phyloP scores from a whole-genome alignment of 2,113 vertebrate species.

The Lepidothrix coronata region DNA sequence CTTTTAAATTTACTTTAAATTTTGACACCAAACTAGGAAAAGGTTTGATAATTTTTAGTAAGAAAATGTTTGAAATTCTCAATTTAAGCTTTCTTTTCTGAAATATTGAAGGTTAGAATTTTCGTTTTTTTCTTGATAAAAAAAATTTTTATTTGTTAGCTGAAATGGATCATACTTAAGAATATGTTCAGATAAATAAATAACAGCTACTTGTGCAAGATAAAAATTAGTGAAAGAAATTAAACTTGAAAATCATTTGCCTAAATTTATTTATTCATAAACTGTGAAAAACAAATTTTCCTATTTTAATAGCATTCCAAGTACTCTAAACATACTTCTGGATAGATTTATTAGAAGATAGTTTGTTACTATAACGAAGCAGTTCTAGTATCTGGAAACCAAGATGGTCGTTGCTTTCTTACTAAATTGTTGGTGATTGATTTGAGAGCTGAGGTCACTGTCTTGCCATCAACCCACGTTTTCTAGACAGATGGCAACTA shows the following conservation, averaged over 20 bases:
- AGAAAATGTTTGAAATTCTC: neutral
- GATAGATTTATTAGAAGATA: neutral
- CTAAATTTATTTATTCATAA: neutral
- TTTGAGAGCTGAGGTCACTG: neutral
- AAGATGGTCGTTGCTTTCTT: neutral
- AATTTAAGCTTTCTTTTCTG: neutral
- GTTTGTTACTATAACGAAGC: neutral
- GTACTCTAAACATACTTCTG: neutral
- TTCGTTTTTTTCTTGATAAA: neutral
- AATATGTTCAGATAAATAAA: neutral
- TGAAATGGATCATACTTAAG: neutral
- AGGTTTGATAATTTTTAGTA: neutral
- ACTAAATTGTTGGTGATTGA: neutral
- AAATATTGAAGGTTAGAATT: neutral
- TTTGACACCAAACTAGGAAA: neutral
- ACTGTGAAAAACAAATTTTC: neutral
- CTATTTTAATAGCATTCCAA: neutral
- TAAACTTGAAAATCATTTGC: neutral
- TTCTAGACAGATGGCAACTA: constrained; percentile 27
- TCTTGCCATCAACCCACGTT: neutral
- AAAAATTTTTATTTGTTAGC: neutral
- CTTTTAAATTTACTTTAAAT: neutral
- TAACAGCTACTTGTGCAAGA: neutral
- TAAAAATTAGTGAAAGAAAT: neutral
- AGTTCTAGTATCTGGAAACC: neutral